Evolutionary conservation across 1,140 invertebrate genomes (phyloP), one percentile per base, ranked within the genome.

Genomic region (Oncopeltus fasciatus): DNA sequence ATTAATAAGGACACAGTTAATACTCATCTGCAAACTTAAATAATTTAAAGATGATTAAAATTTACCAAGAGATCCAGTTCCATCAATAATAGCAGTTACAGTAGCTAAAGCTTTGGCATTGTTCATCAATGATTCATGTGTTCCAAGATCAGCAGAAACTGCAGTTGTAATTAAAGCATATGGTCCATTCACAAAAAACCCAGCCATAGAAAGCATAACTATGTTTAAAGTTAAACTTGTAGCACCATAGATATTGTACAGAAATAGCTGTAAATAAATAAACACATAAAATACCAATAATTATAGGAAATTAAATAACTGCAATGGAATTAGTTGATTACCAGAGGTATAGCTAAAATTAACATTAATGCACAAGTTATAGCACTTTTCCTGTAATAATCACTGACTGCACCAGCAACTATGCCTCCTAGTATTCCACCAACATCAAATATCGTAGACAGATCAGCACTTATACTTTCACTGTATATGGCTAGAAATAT

Each of bases 101-200:
- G 94, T 97, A 2, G 94, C 92, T 49, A 98, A 73, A 12, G 94
- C 94, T 74, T 88, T 90, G 0, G 90, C 76, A 76, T 92, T 92
- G 0, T 87, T 87, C 59, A 84, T 80, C 44, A 97, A 76, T 64
- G 83, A 87, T 62, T 83, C 80, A 77, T 96, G 92, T 1, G 90
- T 90, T 66, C 92, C 94, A 1, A 97, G 75, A 72, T 97, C 93
- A 12, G 94, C 90, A 57, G 92, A 93, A 47, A 98, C 92, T 1
- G 92, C 92, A 8, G 95, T 97, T 14, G 94, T 97, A 69, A 98
- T 97, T 20, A 98, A 76, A 24, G 92, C 89, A 74, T 97, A 97
- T 1, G 94, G 94, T 1, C 92, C 94, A 75, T 97, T 97, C 0
- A 97, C 92, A 43, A 96, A 75, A 63, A 86, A 70, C 21, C 94